phyloP scores from a whole-genome alignment of 2,888 invertebrate genomes.

The Smittia sp. region DNA sequence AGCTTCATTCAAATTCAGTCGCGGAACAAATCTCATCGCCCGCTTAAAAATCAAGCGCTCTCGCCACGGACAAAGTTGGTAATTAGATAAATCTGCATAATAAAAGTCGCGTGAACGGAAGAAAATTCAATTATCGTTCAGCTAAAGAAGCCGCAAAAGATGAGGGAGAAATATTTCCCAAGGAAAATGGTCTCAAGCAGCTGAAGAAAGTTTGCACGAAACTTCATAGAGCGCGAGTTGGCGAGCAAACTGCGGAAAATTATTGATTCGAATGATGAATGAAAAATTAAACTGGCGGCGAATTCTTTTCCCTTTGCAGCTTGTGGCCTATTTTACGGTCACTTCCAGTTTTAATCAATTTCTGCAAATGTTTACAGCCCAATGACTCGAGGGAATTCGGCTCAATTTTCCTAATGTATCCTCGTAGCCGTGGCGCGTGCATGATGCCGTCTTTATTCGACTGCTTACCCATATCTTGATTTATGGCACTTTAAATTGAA shows the following conservation, averaged over 20 bases:
- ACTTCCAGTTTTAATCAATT: conserved; percentile 8
- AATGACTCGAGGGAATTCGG: conserved; percentile 30
- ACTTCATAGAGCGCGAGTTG: too few species aligned
- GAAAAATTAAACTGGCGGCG: conserved; percentile 17
- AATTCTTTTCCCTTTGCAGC: not conserved
- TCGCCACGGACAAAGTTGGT: too few species aligned
- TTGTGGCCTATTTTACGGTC: conserved; percentile 5
- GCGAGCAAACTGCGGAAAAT: conserved; percentile 4
- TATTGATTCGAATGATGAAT: conserved; percentile 32
- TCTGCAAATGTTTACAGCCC: not conserved
- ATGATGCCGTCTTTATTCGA: not conserved
- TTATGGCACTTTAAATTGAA: conserved; percentile 33
- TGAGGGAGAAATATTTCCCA: too few species aligned
- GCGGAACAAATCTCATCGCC: too few species aligned
- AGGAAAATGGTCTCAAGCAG: too few species aligned
- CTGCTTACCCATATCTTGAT: conserved; percentile 37
- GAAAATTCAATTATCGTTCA: too few species aligned
- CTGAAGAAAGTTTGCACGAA: not conserved
- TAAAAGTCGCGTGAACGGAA: too few species aligned
- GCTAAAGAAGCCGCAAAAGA: too few species aligned
- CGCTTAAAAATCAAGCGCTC: too few species aligned
- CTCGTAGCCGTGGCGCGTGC: not conserved
- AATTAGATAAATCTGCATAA: too few species aligned
- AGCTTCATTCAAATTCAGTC: too few species aligned
- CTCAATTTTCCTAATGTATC: conserved; percentile 39